These are phyloP conservation scores for Geotrupes spiniger DNA, from an alignment of 2,888 invertebrate genomes.

Conservation along the genomic window DNA sequence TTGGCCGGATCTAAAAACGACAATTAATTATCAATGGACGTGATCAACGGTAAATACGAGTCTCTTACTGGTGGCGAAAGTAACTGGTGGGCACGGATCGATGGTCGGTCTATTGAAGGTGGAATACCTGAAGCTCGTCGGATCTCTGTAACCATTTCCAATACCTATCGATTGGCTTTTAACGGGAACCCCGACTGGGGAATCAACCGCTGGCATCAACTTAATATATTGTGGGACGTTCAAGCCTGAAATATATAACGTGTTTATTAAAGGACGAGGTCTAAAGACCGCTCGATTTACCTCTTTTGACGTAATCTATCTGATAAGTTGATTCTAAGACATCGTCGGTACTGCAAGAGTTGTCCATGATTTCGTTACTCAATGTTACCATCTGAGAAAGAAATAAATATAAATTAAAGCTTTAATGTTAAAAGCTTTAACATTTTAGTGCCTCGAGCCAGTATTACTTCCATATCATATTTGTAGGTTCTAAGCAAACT, in stretches of 20 bases:
- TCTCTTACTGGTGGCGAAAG: constrained; percentile 42
- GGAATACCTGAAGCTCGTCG: constrained; percentile 57
- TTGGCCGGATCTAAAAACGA: constrained; percentile 50
- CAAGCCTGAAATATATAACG: constrained; percentile 52
- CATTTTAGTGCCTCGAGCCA: too few species aligned
- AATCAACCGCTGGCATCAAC: constrained; percentile 61
- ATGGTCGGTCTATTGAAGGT: constrained; percentile 57
- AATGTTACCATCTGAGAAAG: constrained; percentile 57
- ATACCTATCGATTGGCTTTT: constrained; percentile 57
- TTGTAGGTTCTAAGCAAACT: not conserved
- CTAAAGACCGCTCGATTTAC: constrained; percentile 35
- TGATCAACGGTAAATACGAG: not conserved
- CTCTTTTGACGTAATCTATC: constrained; percentile 60
- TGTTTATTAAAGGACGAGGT: constrained; percentile 8
- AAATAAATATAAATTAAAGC: too few species aligned
- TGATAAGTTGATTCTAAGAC: constrained; percentile 62
- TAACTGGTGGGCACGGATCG: constrained; percentile 50
- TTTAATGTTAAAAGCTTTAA: too few species aligned
- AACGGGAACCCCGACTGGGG: constrained; percentile 58
- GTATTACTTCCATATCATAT: too few species aligned
- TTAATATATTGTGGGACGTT: constrained; percentile 56
- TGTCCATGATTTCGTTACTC: constrained; percentile 61
- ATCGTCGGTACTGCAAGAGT: constrained; percentile 61
- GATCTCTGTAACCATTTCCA: constrained; percentile 61
- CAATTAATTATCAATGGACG: constrained; percentile 11